Evolutionary conservation across 2,888 invertebrate species (phyloP), one percentile per base, ranked within the genome.

Genomic region (Aquatica leii): DNA sequence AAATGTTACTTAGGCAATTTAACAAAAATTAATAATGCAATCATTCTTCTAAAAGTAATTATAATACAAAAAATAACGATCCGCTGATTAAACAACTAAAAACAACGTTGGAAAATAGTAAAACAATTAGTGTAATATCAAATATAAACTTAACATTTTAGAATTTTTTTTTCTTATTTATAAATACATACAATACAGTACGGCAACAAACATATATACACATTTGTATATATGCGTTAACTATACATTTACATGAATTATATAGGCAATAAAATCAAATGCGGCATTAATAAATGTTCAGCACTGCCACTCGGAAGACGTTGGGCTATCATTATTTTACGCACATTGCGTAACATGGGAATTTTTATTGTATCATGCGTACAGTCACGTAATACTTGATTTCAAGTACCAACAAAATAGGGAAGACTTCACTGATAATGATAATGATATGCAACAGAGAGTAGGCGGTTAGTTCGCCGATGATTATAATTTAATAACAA

Each of bases 161-260:
- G 67, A 67, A 66, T 66, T 65, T 67, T 64, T 70, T 59, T 66
- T 65, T 67, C 64, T 68, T 59, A 59, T 63, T 69, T 64, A 62
- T 60, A 64, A 64, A 59, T 69, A 69, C 66, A 67, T 68, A 68
- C 66, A 66, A 61, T 69, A 69, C 63, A 69, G 61, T 68, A 68
- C 69, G 68, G 68, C 69, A 71, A 73, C 71, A 71, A 69, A 67
- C 70, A 71, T 69, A 70, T 72, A 71, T 71, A 71, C 67, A 69
- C 34, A 66, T 64, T 17, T n/a, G 62, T 46, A 70, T 68, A 65
- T 68, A 62, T 65, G 59, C 61, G 61, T 60, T 59, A 55, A 62
- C 61, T 60, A 68, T 65, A 62, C 60, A 60, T 49, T 54, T 67
- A 67, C 60, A 62, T 60, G 64, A 64, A 62, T 63, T 67, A 65